Conservation (phyloP, 2,888 invertebrate genomes). For the Leptura quadrifasciata region DNA sequence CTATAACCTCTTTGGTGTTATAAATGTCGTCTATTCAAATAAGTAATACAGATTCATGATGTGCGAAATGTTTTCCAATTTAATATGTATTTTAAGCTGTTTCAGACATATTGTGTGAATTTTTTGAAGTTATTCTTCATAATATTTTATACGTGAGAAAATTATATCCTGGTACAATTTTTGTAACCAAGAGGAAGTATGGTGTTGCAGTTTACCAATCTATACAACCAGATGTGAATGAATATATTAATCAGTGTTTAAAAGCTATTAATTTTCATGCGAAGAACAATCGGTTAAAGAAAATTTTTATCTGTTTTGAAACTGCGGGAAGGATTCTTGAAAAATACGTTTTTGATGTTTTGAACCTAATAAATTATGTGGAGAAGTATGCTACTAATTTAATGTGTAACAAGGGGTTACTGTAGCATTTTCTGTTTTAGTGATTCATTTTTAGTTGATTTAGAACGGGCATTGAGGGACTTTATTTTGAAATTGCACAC, state of each 20-base stretch:
- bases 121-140: conserved; percentile 81
- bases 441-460: conserved; percentile 79
- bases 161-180: conserved; percentile 81
- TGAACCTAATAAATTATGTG: conserved; percentile 55
- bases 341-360: conserved; percentile 74
- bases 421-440: conserved; percentile 55
- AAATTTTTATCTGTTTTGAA: conserved; percentile 75
- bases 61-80: neutral
- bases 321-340: conserved; percentile 72
- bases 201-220: conserved; percentile 78
- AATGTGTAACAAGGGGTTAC: neutral
- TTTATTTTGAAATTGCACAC: conserved; percentile 78
- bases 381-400: conserved; percentile 49
- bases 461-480: conserved; percentile 79
- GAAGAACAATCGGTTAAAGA: conserved; percentile 74
- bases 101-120: conserved; percentile 79
- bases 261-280: conserved; percentile 75
- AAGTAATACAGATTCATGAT: conserved; percentile 8
- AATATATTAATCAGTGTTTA: conserved; percentile 78
- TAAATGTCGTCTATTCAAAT: conserved; percentile 27
- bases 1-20: neutral
- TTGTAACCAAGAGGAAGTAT: conserved; percentile 79
- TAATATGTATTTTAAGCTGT: conserved; percentile 70
- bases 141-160: conserved; percentile 78
- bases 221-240: conserved; percentile 80